phyloP scores from a whole-genome alignment of 30 jellyfish, hydroid and myxozoan genomes.

The Hydractinia echinata region DNA sequence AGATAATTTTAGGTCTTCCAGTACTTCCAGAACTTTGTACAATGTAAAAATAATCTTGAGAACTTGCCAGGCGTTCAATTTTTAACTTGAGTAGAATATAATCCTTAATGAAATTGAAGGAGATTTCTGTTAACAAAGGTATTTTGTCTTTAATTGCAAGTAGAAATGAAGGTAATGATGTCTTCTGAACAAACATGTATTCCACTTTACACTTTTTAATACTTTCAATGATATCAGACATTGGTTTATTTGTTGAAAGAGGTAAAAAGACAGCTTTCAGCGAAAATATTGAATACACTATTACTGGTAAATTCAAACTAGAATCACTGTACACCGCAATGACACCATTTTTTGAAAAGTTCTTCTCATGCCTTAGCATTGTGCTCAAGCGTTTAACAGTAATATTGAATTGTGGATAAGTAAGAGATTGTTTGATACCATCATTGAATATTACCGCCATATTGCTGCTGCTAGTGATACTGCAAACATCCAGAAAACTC shows the following conservation, averaged over 20 bases:
- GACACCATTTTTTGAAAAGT: neutral
- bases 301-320: neutral
- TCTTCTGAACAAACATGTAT: neutral
- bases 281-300: neutral
- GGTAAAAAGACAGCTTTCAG: neutral
- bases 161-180: neutral
- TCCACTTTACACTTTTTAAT: neutral
- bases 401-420: no score
- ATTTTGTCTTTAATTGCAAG: neutral
- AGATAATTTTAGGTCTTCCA: constrained; percentile 58
- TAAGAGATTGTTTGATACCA: no score
- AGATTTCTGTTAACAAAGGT: neutral
- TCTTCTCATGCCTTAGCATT: neutral
- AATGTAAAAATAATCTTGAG: constrained; percentile 44
- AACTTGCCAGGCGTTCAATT: neutral
- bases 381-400: no score
- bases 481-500: no score
- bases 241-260: neutral
- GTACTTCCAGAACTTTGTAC: constrained; percentile 86
- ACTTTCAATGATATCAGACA: neutral
- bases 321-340: neutral
- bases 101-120: neutral
- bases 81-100: neutral
- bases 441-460: no score
- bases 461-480: no score